A percentile compares a stretch with the other conserved stretches of the same genome.
Evolutionary conservation across 2,113 vertebrate species (phyloP).

Genomic region (Oplegnathus fasciatus): DNA sequence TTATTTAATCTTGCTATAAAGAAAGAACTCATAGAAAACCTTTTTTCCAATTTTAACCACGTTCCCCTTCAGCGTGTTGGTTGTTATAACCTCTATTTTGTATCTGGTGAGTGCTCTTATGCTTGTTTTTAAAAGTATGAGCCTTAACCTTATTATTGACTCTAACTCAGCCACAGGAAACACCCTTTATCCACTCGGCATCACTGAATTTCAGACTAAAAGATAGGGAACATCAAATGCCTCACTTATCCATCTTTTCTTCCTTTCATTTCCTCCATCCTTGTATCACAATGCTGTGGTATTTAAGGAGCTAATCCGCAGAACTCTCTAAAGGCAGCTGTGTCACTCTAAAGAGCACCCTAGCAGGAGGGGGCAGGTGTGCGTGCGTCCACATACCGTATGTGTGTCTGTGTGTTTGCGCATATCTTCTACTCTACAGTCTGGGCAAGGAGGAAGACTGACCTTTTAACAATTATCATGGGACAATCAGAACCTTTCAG

Average conservation of each 20-base stretch:
- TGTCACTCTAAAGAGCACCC: slow-evolving; percentile 63
- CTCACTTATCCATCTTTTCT: slow-evolving; percentile 13
- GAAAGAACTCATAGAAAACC: neutral
- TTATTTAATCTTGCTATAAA: neutral
- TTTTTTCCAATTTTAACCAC: neutral
- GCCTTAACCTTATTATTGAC: slow-evolving; percentile 28
- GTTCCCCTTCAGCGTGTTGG: neutral
- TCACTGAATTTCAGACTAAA: slow-evolving; percentile 20
- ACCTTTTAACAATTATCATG: slow-evolving; percentile 80
- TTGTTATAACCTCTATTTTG: slow-evolving; percentile 35
- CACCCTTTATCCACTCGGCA: slow-evolving; percentile 15
- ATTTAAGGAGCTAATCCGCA: slow-evolving; percentile 59
- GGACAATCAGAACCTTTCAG: slow-evolving; percentile 77
- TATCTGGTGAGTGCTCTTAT: neutral
- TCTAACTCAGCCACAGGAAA: slow-evolving; percentile 8
- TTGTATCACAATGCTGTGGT: slow-evolving; percentile 64
- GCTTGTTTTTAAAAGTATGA: slow-evolving; percentile 8
- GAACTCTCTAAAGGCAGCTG: slow-evolving; percentile 34
- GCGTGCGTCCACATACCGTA: neutral
- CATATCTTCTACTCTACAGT: slow-evolving; percentile 52
- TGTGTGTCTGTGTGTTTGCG: slow-evolving; percentile 36
- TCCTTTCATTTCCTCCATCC: slow-evolving; percentile 16
- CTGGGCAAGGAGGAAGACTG: slow-evolving; percentile 60
- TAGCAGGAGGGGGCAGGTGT: slow-evolving; percentile 20
- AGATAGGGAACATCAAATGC: slow-evolving; percentile 16